Percentiles rank a stretch among this genome's conserved stretches.
These are phyloP conservation scores for Patella ulyssiponensis DNA, from an alignment of 2,888 invertebrate genomes.

Conservation along the genomic window DNA sequence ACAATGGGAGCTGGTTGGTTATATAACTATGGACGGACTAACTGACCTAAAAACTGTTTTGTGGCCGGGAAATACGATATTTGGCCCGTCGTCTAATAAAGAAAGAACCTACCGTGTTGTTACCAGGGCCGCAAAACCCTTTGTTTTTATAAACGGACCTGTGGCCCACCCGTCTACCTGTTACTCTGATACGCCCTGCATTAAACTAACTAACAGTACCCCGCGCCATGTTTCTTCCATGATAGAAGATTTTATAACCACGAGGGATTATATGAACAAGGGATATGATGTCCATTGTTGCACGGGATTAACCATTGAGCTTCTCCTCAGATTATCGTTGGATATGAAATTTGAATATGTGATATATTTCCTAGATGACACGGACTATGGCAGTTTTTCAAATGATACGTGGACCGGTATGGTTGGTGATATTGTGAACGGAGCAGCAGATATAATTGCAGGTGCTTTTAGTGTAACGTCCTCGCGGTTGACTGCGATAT, in stretches of 20 bases:
- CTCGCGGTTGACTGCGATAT: slow-evolving; percentile 79
- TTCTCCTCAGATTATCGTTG: slow-evolving; percentile 84
- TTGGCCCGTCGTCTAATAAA: slow-evolving; percentile 78
- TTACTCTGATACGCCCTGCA: slow-evolving; percentile 58
- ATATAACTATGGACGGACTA: slow-evolving; percentile 43
- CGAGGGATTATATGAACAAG: slow-evolving; percentile 34
- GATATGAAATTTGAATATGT: slow-evolving; percentile 91
- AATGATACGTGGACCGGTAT: slow-evolving; percentile 87
- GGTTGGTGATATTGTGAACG: slow-evolving; percentile 87
- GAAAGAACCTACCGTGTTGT: slow-evolving; percentile 83
- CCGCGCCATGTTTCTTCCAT: slow-evolving; percentile 47
- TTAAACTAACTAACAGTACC: slow-evolving; percentile 72
- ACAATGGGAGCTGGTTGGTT: slow-evolving; percentile 58
- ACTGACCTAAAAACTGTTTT: slow-evolving; percentile 84
- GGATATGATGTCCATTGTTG: slow-evolving; percentile 77
- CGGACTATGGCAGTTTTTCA: slow-evolving; percentile 66
- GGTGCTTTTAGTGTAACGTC: slow-evolving; percentile 89
- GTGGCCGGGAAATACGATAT: slow-evolving; percentile 87
- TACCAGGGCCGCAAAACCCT: slow-evolving; percentile 90
- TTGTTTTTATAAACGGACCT: slow-evolving; percentile 86
- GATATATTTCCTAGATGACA: slow-evolving; percentile 78
- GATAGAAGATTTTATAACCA: slow-evolving; percentile 63
- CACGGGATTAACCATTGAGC: slow-evolving; percentile 88
- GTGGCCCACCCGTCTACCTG: slow-evolving; percentile 73
- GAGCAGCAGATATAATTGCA: slow-evolving; percentile 91